Conservation (phyloP, 2,797 vertebrate genomes). For the Oreochromis grahami region DNA sequence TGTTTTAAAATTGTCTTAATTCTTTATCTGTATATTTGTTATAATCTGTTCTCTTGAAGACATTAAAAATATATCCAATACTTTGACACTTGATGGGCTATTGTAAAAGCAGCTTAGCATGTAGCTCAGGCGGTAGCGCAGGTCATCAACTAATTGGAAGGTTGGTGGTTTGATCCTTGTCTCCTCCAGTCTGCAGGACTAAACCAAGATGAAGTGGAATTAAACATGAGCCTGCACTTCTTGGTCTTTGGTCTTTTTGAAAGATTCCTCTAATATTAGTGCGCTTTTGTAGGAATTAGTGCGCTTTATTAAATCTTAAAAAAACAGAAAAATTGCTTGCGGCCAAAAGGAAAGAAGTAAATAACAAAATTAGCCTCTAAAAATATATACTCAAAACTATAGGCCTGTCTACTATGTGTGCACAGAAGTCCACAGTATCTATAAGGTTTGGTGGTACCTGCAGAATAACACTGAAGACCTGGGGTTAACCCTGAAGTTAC, state of each 20-base stretch:
- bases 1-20: not conserved
- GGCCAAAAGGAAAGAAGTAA: not conserved
- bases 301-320: not conserved
- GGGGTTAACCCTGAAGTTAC: not conserved
- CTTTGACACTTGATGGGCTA: slow-evolving; percentile 2
- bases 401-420: not conserved
- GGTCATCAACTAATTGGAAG: not conserved
- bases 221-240: not conserved
- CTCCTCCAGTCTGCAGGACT: not conserved
- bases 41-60: not conserved
- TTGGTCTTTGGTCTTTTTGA: not conserved
- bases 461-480: not conserved
- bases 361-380: not conserved
- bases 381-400: not conserved
- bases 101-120: not conserved
- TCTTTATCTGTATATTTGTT: not conserved
- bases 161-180: not conserved
- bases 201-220: not conserved
- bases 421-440: not conserved
- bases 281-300: not conserved
- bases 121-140: not conserved
- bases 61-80: not conserved
- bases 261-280: not conserved
- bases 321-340: not conserved
- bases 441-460: not conserved